phyloP scores from a whole-genome alignment of 1,140 invertebrate species.

The Bactericera cockerelli region DNA sequence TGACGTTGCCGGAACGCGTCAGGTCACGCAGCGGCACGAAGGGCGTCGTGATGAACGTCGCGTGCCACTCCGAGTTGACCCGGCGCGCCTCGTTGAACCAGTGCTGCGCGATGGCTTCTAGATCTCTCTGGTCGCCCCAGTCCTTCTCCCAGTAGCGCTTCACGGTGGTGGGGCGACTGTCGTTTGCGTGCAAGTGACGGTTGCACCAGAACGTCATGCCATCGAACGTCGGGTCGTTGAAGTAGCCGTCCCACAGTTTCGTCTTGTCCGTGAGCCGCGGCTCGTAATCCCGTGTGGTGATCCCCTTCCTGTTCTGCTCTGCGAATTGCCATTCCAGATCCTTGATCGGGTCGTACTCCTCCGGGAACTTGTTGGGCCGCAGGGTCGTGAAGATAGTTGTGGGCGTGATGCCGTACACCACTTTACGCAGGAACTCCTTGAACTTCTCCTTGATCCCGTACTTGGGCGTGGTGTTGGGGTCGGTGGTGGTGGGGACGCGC shows the following conservation, averaged over 20 bases:
- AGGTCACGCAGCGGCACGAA: neutral
- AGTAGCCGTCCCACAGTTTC: neutral
- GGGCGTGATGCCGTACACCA: constrained; percentile 1
- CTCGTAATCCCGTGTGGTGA: neutral
- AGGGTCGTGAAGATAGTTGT: neutral
- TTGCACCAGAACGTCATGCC: neutral
- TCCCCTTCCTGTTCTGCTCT: neutral
- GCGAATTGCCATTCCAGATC: neutral
- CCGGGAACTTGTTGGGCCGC: neutral
- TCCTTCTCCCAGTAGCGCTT: neutral
- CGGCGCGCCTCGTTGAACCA: neutral
- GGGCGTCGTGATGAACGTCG: neutral
- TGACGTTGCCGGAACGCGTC: no score
- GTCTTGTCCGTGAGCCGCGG: neutral
- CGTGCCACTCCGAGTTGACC: neutral
- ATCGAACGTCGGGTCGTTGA: neutral
- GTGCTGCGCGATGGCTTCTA: neutral
- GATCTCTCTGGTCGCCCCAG: neutral
- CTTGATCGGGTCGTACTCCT: neutral
- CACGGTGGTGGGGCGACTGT: neutral
- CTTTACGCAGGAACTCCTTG: constrained; percentile 6
- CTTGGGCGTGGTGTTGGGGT: no score
- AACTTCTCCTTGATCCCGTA: neutral
- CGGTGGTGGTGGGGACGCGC: no score
- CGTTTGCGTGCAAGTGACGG: neutral